phyloP scores from a whole-genome alignment of 1,140 invertebrate genomes.

The Pararge aegeria region DNA sequence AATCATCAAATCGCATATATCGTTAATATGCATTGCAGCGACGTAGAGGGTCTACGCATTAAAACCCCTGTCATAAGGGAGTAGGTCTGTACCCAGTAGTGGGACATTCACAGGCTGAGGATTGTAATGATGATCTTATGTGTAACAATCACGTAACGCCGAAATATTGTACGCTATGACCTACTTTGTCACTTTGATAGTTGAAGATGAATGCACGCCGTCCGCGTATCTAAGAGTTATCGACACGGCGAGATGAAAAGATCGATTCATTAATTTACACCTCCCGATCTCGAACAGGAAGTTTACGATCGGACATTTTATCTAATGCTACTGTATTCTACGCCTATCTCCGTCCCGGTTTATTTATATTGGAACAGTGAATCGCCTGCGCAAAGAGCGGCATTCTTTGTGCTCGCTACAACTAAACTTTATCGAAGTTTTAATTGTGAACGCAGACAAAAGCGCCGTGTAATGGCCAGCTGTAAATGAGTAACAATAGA shows the following conservation, averaged over 20 bases:
- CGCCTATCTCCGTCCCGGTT: constrained; percentile 41
- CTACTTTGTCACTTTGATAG: too few species aligned
- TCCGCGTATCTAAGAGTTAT: constrained; percentile 24
- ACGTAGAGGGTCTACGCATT: too few species aligned
- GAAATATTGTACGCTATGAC: too few species aligned
- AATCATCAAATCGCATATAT: too few species aligned
- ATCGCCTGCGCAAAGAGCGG: constrained; percentile 62
- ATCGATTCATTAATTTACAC: constrained; percentile 72
- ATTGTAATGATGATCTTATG: too few species aligned
- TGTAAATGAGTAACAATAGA: constrained; percentile 41
- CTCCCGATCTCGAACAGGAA: constrained; percentile 63
- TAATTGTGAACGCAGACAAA: constrained; percentile 74
- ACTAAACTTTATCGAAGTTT: constrained; percentile 71
- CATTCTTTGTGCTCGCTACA: constrained; percentile 63
- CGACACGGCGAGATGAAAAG: constrained; percentile 69
- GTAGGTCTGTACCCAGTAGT: too few species aligned
- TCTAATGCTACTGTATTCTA: constrained; percentile 60
- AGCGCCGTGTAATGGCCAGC: constrained; percentile 52
- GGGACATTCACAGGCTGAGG: too few species aligned
- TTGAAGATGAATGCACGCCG: not conserved
- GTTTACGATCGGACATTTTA: constrained; percentile 72
- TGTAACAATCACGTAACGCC: too few species aligned
- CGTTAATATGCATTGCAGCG: too few species aligned
- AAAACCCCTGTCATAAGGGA: too few species aligned
- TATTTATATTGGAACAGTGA: constrained; percentile 62